These are phyloP conservation scores for Listronotus bonariensis DNA, from an alignment of 1,140 invertebrate genomes.

Conservation along the genomic window DNA sequence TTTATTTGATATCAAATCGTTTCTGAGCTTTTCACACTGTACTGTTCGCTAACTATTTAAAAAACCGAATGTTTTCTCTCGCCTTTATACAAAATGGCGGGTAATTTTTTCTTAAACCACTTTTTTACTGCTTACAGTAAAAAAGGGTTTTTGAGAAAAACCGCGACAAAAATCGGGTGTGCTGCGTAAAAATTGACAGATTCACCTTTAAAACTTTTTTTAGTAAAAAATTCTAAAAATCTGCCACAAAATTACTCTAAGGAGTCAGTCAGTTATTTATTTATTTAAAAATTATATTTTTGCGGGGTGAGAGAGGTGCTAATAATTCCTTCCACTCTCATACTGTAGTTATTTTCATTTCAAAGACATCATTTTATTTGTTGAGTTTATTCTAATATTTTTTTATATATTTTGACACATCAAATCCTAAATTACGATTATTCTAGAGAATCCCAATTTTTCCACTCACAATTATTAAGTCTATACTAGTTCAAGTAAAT, in stretches of 20 bases:
- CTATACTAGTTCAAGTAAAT: too few species aligned
- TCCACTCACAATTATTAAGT: too few species aligned
- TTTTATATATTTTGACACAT: too few species aligned
- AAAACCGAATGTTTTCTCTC: not conserved
- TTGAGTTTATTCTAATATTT: too few species aligned
- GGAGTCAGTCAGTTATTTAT: slow-evolving; percentile 24
- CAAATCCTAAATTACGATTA: too few species aligned
- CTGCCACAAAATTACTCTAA: slow-evolving; percentile 41
- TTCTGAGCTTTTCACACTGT: too few species aligned
- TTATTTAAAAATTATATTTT: slow-evolving; percentile 27
- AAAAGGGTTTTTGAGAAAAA: not conserved
- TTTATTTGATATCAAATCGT: too few species aligned
- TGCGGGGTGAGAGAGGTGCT: slow-evolving; percentile 17
- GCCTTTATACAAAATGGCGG: not conserved
- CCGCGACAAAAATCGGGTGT: slow-evolving; percentile 33
- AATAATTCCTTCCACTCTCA: not conserved
- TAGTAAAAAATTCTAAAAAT: slow-evolving; percentile 26
- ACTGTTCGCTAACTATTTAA: not conserved
- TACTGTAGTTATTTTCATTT: too few species aligned
- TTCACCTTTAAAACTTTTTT: slow-evolving; percentile 26
- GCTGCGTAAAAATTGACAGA: slow-evolving; percentile 43
- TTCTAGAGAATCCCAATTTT: too few species aligned
- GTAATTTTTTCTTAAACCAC: not conserved
- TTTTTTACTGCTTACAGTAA: slow-evolving; percentile 15
- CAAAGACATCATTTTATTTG: too few species aligned